Evolutionary conservation across 2,797 vertebrate genomes (phyloP), one percentile per base, ranked within the genome.

Genomic region (Danio albolineatus): DNA sequence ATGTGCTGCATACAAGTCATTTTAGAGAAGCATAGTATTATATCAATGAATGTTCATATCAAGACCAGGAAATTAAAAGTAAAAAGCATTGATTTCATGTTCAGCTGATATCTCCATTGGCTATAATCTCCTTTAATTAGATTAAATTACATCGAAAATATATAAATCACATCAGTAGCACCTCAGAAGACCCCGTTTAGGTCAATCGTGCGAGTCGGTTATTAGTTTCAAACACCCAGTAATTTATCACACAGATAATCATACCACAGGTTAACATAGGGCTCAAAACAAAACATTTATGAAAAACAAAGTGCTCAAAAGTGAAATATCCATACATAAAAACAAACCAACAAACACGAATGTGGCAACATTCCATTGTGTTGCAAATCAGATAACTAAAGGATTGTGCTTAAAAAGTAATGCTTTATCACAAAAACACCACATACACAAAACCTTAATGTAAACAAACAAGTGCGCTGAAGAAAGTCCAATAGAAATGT

Each of bases 181-280:
- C 90, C 87, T 89, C 89, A 74, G 76, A 88, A 91, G 91, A 79
- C 79, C 89, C 78, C 76, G 88, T 90, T 90, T 84, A 83, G 88
- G 91, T 91, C 92, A 92, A 90, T 92, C 90, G 89, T 89, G 89
- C 74, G 82, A 88, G 88, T 88, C 89, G 67, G 88, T 91, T 90
- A 92, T 90, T 80, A 71, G 88, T 89, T 91, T 91, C 83, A 87
- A 91, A 90, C 91, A 93, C 89, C 92, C 89, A 87, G 88, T 93
- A 91, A 94, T 94, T 93, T 90, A 92, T 93, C 93, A 93, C 83
- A 56, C 69, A 59, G 77, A 80, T 94, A 94, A 94, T 93, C 91
- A 87, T 86, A 90, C 92, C 89, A 88, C 54, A 65, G 82, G 86
- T 90, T 88, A 84, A 87, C 89, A 88, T 82, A 85, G 88, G 44